These are phyloP conservation scores for Leptopilina drosophilae DNA, from an alignment of 2,888 invertebrate genomes.

Conservation along the genomic window DNA sequence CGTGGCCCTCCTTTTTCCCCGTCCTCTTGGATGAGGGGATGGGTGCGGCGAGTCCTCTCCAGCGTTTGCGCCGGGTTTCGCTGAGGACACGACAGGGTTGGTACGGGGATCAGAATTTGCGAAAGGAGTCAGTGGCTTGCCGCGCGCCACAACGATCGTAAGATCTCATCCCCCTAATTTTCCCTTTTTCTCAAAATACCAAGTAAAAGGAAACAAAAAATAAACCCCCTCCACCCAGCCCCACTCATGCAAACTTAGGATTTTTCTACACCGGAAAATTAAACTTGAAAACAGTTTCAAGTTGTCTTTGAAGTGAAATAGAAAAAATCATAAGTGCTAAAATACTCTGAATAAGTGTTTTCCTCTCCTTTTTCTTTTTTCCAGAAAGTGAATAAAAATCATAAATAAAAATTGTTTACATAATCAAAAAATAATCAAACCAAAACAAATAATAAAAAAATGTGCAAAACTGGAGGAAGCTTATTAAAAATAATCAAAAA, in stretches of 20 bases:
- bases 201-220: neutral
- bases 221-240: neutral
- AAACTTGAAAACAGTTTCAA: too few species aligned
- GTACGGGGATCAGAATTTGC: slow-evolving; percentile 69
- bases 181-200: neutral
- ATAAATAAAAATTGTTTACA: too few species aligned
- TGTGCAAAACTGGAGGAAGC: too few species aligned
- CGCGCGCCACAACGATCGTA: slow-evolving; percentile 73
- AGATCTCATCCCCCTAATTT: slow-evolving; percentile 33
- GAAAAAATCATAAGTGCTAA: too few species aligned
- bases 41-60: slow-evolving; percentile 61
- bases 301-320: too few species aligned
- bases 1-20: slow-evolving; percentile 41
- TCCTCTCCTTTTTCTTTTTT: too few species aligned
- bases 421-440: too few species aligned
- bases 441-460: too few species aligned
- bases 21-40: slow-evolving; percentile 12
- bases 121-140: slow-evolving; percentile 74
- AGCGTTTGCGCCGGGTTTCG: slow-evolving; percentile 72
- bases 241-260: slow-evolving; percentile 17
- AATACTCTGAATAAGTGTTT: too few species aligned
- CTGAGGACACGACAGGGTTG: slow-evolving; percentile 65
- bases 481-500: too few species aligned
- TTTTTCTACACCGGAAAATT: neutral
- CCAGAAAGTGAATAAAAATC: too few species aligned